A percentile compares a stretch with the other conserved stretches of the same genome.
Conservation (phyloP, 2,797 vertebrate species). For the Peromyscus eremicus region DNA sequence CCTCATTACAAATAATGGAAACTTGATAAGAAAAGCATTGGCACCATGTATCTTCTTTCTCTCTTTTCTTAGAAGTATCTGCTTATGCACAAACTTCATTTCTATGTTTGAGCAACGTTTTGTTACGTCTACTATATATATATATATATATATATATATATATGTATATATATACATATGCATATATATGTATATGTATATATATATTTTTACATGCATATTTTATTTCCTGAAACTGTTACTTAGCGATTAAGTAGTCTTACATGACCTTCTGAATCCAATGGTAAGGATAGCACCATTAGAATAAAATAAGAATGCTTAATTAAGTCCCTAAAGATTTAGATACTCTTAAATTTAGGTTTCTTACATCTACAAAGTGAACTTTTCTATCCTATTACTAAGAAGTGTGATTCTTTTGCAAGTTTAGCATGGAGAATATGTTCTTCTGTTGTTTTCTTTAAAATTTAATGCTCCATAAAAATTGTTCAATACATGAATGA, state of each 20-base stretch:
- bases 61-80: neutral
- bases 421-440: neutral
- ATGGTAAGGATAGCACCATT: neutral
- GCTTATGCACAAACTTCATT: neutral
- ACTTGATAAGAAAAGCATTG: neutral
- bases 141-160: no score
- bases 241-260: neutral
- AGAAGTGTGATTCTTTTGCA: neutral
- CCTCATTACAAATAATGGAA: slow-evolving; percentile 6
- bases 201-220: neutral
- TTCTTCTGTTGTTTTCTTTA: neutral
- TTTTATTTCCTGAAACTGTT: neutral
- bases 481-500: neutral
- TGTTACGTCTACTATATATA: neutral
- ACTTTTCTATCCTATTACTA: neutral
- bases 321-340: neutral
- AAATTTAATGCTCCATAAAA: neutral
- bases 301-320: neutral
- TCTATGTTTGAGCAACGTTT: neutral
- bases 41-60: neutral
- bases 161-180: neutral
- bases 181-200: no score
- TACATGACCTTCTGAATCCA: neutral
- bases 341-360: neutral
- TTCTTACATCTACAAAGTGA: neutral